Percentiles rank a stretch among this genome's conserved stretches.
These are phyloP conservation scores for Dipodomys stephensi DNA, from an alignment of 2,113 vertebrate species.

Conservation along the genomic window DNA sequence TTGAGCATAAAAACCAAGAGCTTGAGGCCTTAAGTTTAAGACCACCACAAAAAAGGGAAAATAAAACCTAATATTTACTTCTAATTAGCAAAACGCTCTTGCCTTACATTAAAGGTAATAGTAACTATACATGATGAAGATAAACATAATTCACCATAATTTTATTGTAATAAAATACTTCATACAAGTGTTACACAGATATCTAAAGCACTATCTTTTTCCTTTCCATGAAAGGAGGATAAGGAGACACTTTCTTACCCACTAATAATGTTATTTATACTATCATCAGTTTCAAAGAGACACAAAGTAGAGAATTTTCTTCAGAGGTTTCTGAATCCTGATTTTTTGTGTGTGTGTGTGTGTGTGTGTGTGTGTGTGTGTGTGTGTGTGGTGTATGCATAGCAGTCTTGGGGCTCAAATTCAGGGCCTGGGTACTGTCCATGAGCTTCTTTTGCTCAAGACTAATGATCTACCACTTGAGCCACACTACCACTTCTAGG, in stretches of 20 bases:
- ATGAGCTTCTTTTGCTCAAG: no score
- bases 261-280: conserved; percentile 62
- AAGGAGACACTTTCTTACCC: conserved; percentile 36
- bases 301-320: conserved; percentile 95
- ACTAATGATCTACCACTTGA: no score
- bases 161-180: conserved; percentile 68
- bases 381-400: no score
- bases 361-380: no score
- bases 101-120: conserved; percentile 85
- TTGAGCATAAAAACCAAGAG: no score
- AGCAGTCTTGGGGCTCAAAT: no score
- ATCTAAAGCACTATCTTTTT: conserved; percentile 69
- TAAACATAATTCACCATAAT: conserved; percentile 83
- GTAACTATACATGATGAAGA: conserved; percentile 80
- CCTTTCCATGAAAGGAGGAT: not conserved
- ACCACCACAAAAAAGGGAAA: no score
- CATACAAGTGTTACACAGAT: conserved; percentile 79
- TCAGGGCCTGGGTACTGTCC: no score
- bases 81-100: conserved; percentile 75
- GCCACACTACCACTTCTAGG: no score
- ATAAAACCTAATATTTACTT: conserved; percentile 70
- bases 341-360: not conserved
- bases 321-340: conserved; percentile 90
- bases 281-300: conserved; percentile 96
- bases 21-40: no score